These are phyloP conservation scores for Griposia aprilina DNA, from an alignment of 2,888 invertebrate genomes.

Conservation along the genomic window DNA sequence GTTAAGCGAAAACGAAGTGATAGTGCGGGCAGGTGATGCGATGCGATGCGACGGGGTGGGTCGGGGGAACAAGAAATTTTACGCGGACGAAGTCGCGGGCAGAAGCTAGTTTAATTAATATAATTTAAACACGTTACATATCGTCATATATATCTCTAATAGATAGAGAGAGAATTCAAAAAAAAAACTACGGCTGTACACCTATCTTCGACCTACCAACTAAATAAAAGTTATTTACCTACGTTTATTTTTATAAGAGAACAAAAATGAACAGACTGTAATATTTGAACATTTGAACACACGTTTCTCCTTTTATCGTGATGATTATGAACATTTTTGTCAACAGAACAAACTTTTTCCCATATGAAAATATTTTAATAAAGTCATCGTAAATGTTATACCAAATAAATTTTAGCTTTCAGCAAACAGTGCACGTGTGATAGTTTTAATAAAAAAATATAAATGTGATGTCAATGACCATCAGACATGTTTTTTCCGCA, in stretches of 20 bases:
- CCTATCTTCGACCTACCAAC: not conserved
- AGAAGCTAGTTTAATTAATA: no score
- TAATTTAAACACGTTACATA: no score
- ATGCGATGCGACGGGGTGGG: no score
- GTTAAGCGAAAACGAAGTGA: no score
- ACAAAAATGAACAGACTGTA: slow-evolving; percentile 19
- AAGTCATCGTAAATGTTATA: slow-evolving; percentile 38
- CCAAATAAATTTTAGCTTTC: not conserved
- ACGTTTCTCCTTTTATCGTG: slow-evolving; percentile 21
- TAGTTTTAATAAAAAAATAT: slow-evolving; percentile 14
- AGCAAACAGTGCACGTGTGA: not conserved
- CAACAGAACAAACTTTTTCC: slow-evolving; percentile 40
- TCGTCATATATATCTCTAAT: no score
- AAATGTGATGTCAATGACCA: not conserved
- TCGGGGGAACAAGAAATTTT: no score
- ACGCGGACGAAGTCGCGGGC: no score
- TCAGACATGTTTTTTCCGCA: not conserved
- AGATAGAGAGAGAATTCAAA: no score
- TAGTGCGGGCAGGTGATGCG: no score
- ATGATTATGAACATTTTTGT: slow-evolving; percentile 42
- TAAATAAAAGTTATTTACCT: not conserved
- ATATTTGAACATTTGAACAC: slow-evolving; percentile 45
- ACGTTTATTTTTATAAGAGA: not conserved
- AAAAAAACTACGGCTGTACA: no score
- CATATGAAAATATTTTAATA: slow-evolving; percentile 50